These are phyloP conservation scores for Enteromius treurensis DNA, from an alignment of 2,797 vertebrate species.

Conservation along the genomic window DNA sequence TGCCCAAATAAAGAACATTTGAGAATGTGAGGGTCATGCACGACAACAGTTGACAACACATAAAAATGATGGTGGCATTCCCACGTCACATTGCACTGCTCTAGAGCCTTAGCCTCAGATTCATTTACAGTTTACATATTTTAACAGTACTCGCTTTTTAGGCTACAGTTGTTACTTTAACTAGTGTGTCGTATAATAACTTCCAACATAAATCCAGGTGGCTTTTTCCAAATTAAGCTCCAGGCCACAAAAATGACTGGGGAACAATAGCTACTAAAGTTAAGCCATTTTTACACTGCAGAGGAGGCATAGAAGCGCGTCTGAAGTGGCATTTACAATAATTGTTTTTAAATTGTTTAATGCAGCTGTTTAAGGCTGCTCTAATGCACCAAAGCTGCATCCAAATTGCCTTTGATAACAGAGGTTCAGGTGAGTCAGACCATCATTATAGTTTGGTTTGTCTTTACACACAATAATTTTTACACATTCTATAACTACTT, in stretches of 20 bases:
- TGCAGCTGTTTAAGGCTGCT: neutral
- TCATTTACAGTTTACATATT: neutral
- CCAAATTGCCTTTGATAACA: neutral
- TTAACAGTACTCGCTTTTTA: neutral
- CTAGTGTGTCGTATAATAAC: too few species aligned
- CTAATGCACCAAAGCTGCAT: neutral
- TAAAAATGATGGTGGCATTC: conserved; percentile 40
- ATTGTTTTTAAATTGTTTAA: neutral
- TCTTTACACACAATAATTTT: neutral
- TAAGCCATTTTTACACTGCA: neutral
- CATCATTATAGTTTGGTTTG: neutral
- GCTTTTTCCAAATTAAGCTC: too few species aligned
- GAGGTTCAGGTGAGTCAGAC: neutral
- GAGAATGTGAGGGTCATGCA: conserved; percentile 43
- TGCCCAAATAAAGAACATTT: conserved; percentile 53
- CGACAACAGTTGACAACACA: neutral
- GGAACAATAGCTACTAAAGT: neutral
- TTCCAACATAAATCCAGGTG: neutral
- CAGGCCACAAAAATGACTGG: neutral
- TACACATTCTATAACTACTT: neutral
- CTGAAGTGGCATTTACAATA: neutral
- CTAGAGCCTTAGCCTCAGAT: neutral
- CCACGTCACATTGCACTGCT: neutral
- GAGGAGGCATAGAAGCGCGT: neutral
- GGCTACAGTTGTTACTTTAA: too few species aligned